Evolutionary conservation across 1,140 invertebrate species (phyloP), one percentile per base, ranked within the genome.

Genomic region (Ips typographus): DNA sequence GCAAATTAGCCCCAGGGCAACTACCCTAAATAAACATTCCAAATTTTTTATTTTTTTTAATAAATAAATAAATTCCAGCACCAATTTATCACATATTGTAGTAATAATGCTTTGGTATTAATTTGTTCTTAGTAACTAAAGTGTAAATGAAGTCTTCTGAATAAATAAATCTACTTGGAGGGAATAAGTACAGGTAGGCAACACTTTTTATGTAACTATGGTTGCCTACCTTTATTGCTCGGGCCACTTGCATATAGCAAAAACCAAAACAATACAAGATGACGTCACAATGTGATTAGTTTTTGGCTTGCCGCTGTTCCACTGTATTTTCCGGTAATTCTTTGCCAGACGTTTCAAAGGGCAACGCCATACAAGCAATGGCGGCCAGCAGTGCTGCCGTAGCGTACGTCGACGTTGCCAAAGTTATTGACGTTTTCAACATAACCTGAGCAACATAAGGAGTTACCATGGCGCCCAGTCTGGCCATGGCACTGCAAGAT

Each of bases 381-480:
- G 90, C 89, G 3, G 91, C 91, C 39, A 91, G 77, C 1, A 94
- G 72, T 1, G 91, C 90, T n/a, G 89, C 87, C 1, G 85, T 71
- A 0, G 88, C 89, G 75, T 94, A 94, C 8, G 91, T 87, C 1
- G 84, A 85, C 4, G 91, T 91, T 1, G 92, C 90, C 58, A 88
- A 84, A 2, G 85, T 82, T 52, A 92, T 82, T 0, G 91, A 93
- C 73, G 88, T 87, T 74, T 89, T 89, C 58, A 90, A 80, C 60
- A 90, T 78, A 65, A 90, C 88, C 86, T 96, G 94, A 36, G 94
- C 94, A 43, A 98, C 88, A 78, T 96, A 96, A 1, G 95, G 95
- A 1, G 95, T 96, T 2, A 94, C 80, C 88, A 96, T 96, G 36
- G 95, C 94, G 44, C 95, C 95, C 40, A 97, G 84, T 65, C 95